Conservation (phyloP, 1,140 invertebrate genomes). For the Phymorhynchus buccinoides region DNA sequence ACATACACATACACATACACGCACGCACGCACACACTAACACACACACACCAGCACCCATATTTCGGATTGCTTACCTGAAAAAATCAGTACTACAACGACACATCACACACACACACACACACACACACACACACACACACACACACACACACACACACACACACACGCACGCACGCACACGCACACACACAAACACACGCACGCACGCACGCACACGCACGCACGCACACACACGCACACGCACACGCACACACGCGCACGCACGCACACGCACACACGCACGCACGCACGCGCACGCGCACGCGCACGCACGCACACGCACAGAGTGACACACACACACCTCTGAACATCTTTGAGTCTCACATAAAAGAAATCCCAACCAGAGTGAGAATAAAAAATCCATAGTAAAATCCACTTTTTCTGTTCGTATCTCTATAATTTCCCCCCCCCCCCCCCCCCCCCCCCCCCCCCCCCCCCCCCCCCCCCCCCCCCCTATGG, state of each 20-base stretch:
- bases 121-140: not conserved
- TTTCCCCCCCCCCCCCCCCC: not conserved
- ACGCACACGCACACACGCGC: not conserved
- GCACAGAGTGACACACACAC: not conserved
- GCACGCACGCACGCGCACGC: not conserved
- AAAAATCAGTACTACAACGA: too few relatives aligned
- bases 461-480: not conserved
- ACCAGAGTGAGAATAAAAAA: too few relatives aligned
- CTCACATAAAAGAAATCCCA: too few relatives aligned
- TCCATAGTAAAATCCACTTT: not conserved
- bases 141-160: not conserved
- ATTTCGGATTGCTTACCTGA: too few relatives aligned
- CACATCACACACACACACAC: conserved; percentile 9
- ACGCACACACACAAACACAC: too few relatives aligned
- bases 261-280: not conserved
- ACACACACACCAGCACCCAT: too few relatives aligned
- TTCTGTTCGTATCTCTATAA: too few relatives aligned
- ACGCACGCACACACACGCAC: not conserved
- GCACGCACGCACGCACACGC: not conserved
- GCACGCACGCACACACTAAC: not conserved
- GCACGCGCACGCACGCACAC: not conserved
- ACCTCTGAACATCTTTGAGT: too few relatives aligned
- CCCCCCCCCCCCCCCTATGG: not conserved
- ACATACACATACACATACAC: conserved; percentile 1
- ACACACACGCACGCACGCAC: too few relatives aligned